A percentile compares a stretch with the other conserved stretches of the same genome.
Evolutionary conservation across 2,113 vertebrate species (phyloP).

Genomic region (Phainopepla nitens): DNA sequence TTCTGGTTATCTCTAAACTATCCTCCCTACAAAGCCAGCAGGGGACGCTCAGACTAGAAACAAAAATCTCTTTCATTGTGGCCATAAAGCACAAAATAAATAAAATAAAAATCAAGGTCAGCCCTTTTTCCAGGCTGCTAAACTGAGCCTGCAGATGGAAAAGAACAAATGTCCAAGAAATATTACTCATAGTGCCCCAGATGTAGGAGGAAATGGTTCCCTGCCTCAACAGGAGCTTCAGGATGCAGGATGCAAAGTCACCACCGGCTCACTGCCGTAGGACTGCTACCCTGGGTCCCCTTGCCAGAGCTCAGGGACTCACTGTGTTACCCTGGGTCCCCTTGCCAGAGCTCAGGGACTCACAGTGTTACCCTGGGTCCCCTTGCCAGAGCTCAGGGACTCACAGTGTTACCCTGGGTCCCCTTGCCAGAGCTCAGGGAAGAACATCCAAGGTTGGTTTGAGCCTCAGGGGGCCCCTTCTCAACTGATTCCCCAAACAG

Average conservation of each 20-base stretch:
- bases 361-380: too few relatives aligned
- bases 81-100: neutral
- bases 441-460: neutral
- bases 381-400: neutral
- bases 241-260: neutral
- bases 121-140: neutral
- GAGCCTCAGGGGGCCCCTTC: neutral
- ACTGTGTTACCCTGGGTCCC: neutral
- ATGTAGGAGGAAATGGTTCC: neutral
- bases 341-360: neutral
- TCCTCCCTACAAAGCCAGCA: neutral
- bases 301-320: neutral
- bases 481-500: neutral
- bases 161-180: neutral
- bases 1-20: neutral
- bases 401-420: neutral
- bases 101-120: neutral
- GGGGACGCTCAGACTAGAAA: neutral
- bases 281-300: neutral
- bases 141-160: neutral
- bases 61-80: neutral
- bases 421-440: neutral
- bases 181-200: neutral
- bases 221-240: neutral
- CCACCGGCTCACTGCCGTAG: accelerated